These are phyloP conservation scores for Rhinophrynus dorsalis DNA, from an alignment of 2,797 vertebrate species.

Conservation along the genomic window DNA sequence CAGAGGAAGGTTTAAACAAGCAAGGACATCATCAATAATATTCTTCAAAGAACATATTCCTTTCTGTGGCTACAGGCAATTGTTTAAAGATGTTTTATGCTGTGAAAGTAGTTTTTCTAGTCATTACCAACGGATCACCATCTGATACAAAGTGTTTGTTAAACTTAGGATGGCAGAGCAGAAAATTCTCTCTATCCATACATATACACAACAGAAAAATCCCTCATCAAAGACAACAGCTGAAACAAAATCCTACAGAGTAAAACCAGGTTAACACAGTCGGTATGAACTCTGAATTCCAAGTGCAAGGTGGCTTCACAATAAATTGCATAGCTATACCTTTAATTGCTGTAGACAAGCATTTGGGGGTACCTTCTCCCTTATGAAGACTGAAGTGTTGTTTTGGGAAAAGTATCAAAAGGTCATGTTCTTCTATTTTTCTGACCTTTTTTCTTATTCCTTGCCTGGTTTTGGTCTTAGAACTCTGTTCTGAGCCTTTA, in stretches of 20 bases:
- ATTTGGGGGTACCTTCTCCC: no score
- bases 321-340: no score
- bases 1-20: constrained; percentile 26
- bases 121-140: constrained; percentile 7
- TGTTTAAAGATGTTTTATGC: constrained; percentile 39
- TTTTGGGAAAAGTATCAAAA: no score
- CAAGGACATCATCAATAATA: constrained; percentile 29
- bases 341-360: no score
- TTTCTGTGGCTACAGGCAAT: constrained; percentile 13
- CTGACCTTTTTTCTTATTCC: no score
- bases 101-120: constrained; percentile 28
- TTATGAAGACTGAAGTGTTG: no score
- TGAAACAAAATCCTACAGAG: background rate
- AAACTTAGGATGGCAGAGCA: constrained; percentile 12
- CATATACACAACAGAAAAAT: background rate
- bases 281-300: background rate
- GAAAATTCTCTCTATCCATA: background rate
- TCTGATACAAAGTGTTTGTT: constrained; percentile 12
- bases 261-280: background rate
- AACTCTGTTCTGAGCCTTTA: no score
- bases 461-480: no score
- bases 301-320: no score
- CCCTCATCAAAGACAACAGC: background rate
- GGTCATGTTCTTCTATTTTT: no score
- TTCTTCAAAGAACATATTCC: constrained; percentile 20